Evolutionary conservation across 2,797 vertebrate species (phyloP), one percentile per base, ranked within the genome.

Genomic region (Poecile montanus): DNA sequence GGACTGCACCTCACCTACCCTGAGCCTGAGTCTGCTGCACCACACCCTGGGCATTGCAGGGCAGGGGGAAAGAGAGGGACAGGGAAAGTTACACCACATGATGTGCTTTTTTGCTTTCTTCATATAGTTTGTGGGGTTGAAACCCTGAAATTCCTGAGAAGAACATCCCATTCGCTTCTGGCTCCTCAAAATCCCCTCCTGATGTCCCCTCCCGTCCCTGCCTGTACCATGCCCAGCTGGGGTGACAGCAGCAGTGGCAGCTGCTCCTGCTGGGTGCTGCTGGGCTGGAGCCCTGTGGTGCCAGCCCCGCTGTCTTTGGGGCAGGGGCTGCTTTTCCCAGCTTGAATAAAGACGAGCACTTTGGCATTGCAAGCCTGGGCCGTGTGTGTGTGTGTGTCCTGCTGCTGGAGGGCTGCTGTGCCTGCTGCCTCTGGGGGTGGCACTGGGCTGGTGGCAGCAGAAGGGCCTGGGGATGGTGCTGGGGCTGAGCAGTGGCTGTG

Each of bases 81-180:
- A 68, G 15, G 5, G 15, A 16, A 25, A n/a, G 16, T 42, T 27
- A 13, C 22, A 42, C 0, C 6, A 50, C 4, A 1, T 60, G 12
- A 16, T 70, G 10, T 16, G 5, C 3, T 67, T 40, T 2, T 68
- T 22, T 42, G 0, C 3, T 50, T 1, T 57, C 10, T 11, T 57
- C 3, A 2, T 22, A 6, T 34, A 79, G 76, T 1, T 1, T 67
- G 2, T 67, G 76, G 62, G 27, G 51, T 1, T 78, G 13, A 78
- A 1, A 38, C 10, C n/a, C 42, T 44, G 48, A 63, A 63, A 19
- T 22, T 76, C 4, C 8, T 3, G 2, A 16, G 10, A 2, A 44
- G 16, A 4, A 23, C 19, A 23, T 34, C 3, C 0, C 25, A 1
- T 4, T 51, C 0, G 2, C 48, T 63, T 25, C 60, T 77, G 60